Percentiles rank a stretch among this genome's conserved stretches.
phyloP scores from a whole-genome alignment of 2,113 vertebrate genomes.

The Brienomyrus brachyistius region DNA sequence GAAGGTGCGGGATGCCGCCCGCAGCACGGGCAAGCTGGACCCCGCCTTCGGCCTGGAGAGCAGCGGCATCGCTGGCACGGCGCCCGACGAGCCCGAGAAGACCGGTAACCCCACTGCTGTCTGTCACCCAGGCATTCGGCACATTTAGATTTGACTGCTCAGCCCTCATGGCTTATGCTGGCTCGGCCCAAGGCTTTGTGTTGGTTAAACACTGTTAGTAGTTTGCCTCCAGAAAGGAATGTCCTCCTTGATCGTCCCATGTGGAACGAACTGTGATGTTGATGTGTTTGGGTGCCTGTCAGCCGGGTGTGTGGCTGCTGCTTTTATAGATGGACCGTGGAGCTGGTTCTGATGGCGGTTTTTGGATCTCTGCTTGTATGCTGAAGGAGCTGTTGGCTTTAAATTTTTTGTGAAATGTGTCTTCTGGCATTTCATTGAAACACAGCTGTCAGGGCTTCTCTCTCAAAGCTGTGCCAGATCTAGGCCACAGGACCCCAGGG shows the following conservation, averaged over 20 bases:
- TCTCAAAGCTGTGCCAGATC: background rate
- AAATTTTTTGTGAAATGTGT: background rate
- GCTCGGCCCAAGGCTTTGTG: background rate
- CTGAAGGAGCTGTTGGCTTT: background rate
- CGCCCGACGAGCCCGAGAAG: conserved; percentile 70
- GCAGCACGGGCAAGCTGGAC: conserved; percentile 83
- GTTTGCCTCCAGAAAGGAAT: background rate
- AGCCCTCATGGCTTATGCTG: background rate
- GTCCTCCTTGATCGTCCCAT: background rate
- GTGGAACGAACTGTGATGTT: background rate
- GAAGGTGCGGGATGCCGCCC: conserved; percentile 69
- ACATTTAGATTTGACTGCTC: background rate
- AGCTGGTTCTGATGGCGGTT: background rate
- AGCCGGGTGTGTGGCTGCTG: background rate
- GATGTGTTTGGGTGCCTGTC: background rate
- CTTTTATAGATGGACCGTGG: background rate
- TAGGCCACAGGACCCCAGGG: background rate
- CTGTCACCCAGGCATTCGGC: background rate
- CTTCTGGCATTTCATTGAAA: background rate
- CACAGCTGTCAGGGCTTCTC: background rate
- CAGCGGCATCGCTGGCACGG: conserved; percentile 66
- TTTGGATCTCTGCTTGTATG: background rate
- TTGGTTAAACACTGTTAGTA: background rate
- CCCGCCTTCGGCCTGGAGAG: conserved; percentile 69
- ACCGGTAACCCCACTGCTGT: conserved; percentile 50